Evolutionary conservation across 1,140 invertebrate genomes (phyloP), one percentile per base, ranked within the genome.

Genomic region (Bombus sibiricus): DNA sequence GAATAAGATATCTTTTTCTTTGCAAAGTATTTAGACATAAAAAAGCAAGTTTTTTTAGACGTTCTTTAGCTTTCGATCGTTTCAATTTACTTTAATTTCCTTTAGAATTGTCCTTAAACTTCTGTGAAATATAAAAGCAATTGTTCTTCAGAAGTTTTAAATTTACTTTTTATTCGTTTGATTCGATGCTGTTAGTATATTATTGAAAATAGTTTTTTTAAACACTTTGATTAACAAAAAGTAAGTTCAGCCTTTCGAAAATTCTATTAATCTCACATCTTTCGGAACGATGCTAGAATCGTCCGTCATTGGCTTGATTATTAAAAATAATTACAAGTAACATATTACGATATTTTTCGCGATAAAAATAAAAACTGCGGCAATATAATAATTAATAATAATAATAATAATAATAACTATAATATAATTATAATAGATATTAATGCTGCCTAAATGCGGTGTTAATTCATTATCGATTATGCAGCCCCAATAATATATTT

Each of bases 371-470:
- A 90, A 89, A 93, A 88, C 83, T 79, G 81, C 78, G 80, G 84
- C 89, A 85, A 86, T 87, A 77, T 72, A 72, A 39, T 72, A 72
- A 72, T 72, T 83, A 75, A 79, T 88, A 68, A 92, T 89, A 89
- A 91, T 92, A 90, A 87, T 87, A 82, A 71, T 92, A 90, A 87
- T 87, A 82, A 71, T 71, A 84, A 84, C 83, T 84, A 84, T 84
- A 83, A 83, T 83, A 83, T 83, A 79, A 79, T 79, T 79, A 79
- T 66, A 79, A 84, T 84, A 84, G 83, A 86, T 91, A 92, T 93
- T 93, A 94, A 89, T 72, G 87, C 90, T 94, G 93, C 88, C 91
- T 93, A 93, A 92, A 91, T 90, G 89, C 87, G 92, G 89, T 92
- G 93, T 92, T 90, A 85, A 74, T 87, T 84, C 83, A 78, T 89